Evolutionary conservation across 2,888 invertebrate genomes (phyloP).

Genomic region (Hypolimnas misippus): DNA sequence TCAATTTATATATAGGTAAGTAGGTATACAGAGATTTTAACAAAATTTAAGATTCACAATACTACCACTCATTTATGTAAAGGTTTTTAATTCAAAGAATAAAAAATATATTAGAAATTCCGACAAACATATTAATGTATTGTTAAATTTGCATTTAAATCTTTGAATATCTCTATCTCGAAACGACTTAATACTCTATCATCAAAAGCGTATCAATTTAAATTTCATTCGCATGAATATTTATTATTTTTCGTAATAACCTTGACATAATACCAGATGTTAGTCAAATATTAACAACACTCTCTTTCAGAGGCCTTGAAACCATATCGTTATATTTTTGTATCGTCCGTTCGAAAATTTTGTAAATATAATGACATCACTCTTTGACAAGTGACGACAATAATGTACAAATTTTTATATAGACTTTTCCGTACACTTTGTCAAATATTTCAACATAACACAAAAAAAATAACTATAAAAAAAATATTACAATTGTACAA

Average conservation of each 20-base stretch:
- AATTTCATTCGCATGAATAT: background rate
- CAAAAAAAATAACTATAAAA: no score
- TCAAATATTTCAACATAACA: no score
- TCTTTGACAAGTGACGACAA: no score
- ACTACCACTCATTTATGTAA: no score
- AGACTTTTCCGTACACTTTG: no score
- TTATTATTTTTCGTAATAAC: constrained; percentile 1
- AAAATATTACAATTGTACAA: no score
- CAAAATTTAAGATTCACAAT: no score
- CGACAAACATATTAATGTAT: background rate
- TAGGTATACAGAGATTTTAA: no score
- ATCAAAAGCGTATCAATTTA: background rate
- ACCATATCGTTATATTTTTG: background rate
- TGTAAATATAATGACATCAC: no score
- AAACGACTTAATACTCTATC: background rate
- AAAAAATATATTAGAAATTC: background rate
- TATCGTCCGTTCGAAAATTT: no score
- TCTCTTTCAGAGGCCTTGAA: background rate
- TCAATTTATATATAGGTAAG: no score
- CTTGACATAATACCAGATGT: constrained; percentile 7
- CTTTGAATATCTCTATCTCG: background rate
- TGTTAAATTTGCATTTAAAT: background rate
- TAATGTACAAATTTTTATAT: no score
- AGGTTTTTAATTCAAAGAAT: background rate
- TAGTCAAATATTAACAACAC: constrained; percentile 1